A percentile compares a stretch with the other conserved stretches of the same genome.
These are phyloP conservation scores for Odontocolon sp. DNA, from an alignment of 2,888 invertebrate genomes.

Conservation along the genomic window DNA sequence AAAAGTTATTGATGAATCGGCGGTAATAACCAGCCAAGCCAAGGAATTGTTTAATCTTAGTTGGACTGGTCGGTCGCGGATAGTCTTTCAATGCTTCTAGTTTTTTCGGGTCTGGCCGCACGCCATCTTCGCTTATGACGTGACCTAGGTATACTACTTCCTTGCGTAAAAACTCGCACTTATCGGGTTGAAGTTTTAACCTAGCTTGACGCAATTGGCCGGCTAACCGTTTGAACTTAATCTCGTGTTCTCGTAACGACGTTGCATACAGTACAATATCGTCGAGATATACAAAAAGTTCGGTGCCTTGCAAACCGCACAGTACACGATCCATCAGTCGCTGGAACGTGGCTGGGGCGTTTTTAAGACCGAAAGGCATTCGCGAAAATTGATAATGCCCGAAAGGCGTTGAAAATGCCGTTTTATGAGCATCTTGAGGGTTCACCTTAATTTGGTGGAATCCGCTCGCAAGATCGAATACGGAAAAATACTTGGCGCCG, in stretches of 20 bases:
- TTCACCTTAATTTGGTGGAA: conserved; percentile 22
- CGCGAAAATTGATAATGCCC: conserved; percentile 21
- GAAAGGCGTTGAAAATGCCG: not conserved
- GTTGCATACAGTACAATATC: conserved; percentile 44
- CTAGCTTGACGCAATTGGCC: not conserved
- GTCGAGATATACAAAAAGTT: conserved; percentile 53
- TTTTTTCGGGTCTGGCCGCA: conserved; percentile 3
- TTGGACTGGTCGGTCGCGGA: not conserved
- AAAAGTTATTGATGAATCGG: conserved; percentile 44
- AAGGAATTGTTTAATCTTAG: conserved; percentile 25
- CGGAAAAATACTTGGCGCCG: conserved; percentile 13
- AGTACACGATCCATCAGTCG: conserved; percentile 8
- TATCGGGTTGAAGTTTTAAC: conserved; percentile 15
- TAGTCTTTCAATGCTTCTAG: not conserved
- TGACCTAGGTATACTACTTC: conserved; percentile 22
- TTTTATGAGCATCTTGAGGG: conserved; percentile 12
- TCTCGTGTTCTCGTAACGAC: conserved; percentile 33
- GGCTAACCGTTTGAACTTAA: not conserved
- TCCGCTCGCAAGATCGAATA: conserved; percentile 11
- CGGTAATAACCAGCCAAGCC: conserved; percentile 43
- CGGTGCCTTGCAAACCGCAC: conserved; percentile 12
- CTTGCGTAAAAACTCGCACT: conserved; percentile 14
- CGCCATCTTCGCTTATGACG: conserved; percentile 5
- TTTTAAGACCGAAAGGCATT: conserved; percentile 28
- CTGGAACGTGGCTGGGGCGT: conserved; percentile 21